Conservation (phyloP, 2,888 invertebrate species). For the Drosophila antonietae region DNA sequence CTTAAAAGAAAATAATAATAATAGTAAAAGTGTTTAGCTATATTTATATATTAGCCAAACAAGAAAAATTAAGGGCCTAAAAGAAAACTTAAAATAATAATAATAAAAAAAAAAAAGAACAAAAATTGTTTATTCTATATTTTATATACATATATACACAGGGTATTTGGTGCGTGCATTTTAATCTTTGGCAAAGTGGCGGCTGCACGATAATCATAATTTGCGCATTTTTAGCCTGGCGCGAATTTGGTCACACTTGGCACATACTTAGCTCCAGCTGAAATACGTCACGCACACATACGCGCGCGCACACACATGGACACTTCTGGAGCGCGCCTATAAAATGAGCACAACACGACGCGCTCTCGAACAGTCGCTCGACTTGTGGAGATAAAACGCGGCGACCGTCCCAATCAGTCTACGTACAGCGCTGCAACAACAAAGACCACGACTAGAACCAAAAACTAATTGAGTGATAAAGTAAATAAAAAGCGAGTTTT, state of each 20-base stretch:
- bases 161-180: not conserved
- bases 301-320: not conserved
- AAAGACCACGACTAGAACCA: slow-evolving; percentile 13
- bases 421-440: slow-evolving; percentile 42
- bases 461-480: slow-evolving; percentile 20
- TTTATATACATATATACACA: not conserved
- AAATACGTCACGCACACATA: slow-evolving; percentile 15
- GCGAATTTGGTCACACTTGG: slow-evolving; percentile 31
- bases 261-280: slow-evolving; percentile 39
- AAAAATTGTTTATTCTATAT: not conserved
- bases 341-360: slow-evolving; percentile 50
- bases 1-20: slow-evolving; percentile 18
- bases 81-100: too few species aligned
- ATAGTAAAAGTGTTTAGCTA: not conserved
- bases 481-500: slow-evolving; percentile 46
- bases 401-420: slow-evolving; percentile 40
- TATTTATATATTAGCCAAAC: not conserved
- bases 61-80: too few species aligned
- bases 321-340: slow-evolving; percentile 58
- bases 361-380: slow-evolving; percentile 58
- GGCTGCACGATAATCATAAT: slow-evolving; percentile 4
- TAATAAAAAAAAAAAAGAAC: too few species aligned
- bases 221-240: not conserved
- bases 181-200: not conserved
- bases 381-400: slow-evolving; percentile 43